Evolutionary conservation across 2,888 invertebrate genomes (phyloP).

Genomic region (Slavum lentiscoides): DNA sequence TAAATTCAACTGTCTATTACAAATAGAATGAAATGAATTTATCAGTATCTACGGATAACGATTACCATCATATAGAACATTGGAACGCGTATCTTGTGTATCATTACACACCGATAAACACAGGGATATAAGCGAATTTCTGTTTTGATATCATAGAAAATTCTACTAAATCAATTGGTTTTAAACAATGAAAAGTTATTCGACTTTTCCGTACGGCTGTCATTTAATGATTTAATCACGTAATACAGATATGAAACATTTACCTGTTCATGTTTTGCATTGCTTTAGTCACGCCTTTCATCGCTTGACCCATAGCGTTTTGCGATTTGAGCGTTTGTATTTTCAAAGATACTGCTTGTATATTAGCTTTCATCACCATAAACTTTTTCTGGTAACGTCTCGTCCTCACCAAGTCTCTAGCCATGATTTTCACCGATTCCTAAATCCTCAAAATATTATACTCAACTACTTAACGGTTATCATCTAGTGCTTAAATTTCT

Average conservation of each 20-base stretch:
- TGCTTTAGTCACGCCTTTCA: slow-evolving; percentile 97
- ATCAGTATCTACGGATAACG: not conserved
- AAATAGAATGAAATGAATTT: slow-evolving; percentile 29
- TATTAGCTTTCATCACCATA: slow-evolving; percentile 99
- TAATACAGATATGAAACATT: slow-evolving; percentile 4
- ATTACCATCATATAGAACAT: too few species aligned
- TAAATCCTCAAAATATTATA: slow-evolving; percentile 59
- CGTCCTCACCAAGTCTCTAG: slow-evolving; percentile 95
- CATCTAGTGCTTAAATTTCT: slow-evolving; percentile 11
- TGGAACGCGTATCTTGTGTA: too few species aligned
- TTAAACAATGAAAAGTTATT: too few species aligned
- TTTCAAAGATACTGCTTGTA: slow-evolving; percentile 95
- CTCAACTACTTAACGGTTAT: slow-evolving; percentile 45
- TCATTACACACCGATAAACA: too few species aligned
- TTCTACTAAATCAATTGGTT: too few species aligned
- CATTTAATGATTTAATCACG: too few species aligned
- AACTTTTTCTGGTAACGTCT: slow-evolving; percentile 95
- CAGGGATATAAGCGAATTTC: too few species aligned
- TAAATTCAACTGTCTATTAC: slow-evolving; percentile 80
- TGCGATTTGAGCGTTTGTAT: slow-evolving; percentile 97
- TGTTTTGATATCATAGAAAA: too few species aligned
- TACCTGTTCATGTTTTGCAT: slow-evolving; percentile 97
- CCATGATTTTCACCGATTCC: slow-evolving; percentile 99
- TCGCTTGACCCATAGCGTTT: slow-evolving; percentile 98
- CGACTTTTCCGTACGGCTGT: too few species aligned